Percentiles rank a stretch among this genome's conserved stretches.
Conservation (phyloP, 1,140 invertebrate species). For the Diabrotica undecimpunctata region DNA sequence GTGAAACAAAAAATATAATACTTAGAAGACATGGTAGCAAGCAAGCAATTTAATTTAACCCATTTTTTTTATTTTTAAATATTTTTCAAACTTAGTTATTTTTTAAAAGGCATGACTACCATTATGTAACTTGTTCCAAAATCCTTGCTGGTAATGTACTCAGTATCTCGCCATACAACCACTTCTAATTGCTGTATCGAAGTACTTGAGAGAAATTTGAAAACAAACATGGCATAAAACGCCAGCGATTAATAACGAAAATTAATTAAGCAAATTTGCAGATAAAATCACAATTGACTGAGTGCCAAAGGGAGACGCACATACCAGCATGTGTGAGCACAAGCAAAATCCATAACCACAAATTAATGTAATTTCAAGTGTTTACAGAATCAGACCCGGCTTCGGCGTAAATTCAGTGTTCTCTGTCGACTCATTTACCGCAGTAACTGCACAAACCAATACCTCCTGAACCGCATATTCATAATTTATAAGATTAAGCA, state of each 20-base stretch:
- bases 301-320: not conserved
- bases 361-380: slow-evolving; percentile 1
- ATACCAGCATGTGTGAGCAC: not conserved
- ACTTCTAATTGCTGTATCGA: no score
- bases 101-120: no score
- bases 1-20: no score
- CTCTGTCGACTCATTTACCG: slow-evolving; percentile 24
- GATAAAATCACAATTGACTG: not conserved
- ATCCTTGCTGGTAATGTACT: no score
- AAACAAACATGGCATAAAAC: not conserved
- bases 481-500: no score
- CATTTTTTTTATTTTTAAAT: no score
- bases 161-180: no score
- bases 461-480: slow-evolving; percentile 10
- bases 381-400: not conserved
- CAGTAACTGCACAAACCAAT: slow-evolving; percentile 15
- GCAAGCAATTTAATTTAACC: no score
- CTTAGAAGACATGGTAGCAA: no score
- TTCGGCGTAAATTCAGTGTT: not conserved
- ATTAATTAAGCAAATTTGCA: not conserved
- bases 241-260: not conserved
- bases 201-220: no score
- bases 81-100: no score
- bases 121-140: no score
- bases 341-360: slow-evolving; percentile 2